Percentiles rank a stretch among this genome's conserved stretches.
phyloP scores from a whole-genome alignment of 2,797 vertebrate species.

The Pteronotus mesoamericanus region DNA sequence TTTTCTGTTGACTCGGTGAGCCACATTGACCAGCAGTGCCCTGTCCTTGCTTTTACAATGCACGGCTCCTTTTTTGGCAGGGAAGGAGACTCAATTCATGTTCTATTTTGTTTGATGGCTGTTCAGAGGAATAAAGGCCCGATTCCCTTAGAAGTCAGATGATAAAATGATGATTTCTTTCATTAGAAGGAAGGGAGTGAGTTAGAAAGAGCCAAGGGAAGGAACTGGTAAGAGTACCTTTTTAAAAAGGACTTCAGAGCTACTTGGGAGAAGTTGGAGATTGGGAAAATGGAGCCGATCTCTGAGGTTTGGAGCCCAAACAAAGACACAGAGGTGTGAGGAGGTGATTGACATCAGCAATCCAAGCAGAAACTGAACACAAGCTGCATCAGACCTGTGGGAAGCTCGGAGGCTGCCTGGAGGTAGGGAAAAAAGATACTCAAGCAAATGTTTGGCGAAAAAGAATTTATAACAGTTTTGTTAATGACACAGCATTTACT shows the following conservation, averaged over 20 bases:
- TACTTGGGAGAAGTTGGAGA: neutral
- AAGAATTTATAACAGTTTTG: constrained; percentile 1
- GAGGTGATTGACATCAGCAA: neutral
- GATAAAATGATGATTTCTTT: constrained; percentile 20
- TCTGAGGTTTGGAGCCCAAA: neutral
- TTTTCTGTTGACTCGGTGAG: neutral
- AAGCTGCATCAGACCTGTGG: neutral
- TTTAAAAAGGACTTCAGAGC: constrained; percentile 34
- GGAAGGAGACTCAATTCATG: neutral
- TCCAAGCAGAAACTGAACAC: neutral
- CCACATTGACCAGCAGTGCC: neutral
- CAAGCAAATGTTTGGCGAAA: neutral
- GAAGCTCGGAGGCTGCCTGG: neutral
- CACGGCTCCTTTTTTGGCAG: neutral
- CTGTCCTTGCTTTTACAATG: neutral
- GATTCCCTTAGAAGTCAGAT: constrained; percentile 37
- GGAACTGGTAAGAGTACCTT: neutral
- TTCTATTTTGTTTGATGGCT: constrained; percentile 36
- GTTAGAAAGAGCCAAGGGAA: neutral
- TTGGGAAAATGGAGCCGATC: neutral
- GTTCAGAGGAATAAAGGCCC: constrained; percentile 29
- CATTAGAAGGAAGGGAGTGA: neutral
- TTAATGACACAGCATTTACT: constrained; percentile 12
- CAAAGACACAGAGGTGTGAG: neutral
- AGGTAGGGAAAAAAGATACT: neutral